phyloP scores from a whole-genome alignment of 2,113 vertebrate species.

The Saccopteryx leptura region DNA sequence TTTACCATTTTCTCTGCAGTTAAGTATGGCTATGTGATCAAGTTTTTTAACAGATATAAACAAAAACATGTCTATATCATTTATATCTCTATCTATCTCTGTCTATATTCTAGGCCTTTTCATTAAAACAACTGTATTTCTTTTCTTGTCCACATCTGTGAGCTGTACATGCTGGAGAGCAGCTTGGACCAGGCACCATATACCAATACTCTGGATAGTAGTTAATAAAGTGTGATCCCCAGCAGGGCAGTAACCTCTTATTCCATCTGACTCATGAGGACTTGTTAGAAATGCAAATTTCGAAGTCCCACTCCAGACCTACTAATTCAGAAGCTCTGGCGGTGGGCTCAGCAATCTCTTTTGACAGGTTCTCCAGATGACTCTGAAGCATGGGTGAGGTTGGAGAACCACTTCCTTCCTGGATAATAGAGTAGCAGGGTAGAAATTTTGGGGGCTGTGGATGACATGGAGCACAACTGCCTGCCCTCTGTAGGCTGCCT shows the following conservation, averaged over 20 bases:
- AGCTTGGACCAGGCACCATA: background rate
- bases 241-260: background rate
- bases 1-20: background rate
- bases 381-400: background rate
- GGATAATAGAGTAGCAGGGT: background rate
- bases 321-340: background rate
- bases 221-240: background rate
- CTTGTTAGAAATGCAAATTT: background rate
- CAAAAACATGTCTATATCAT: background rate
- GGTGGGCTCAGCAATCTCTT: background rate
- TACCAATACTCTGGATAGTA: background rate
- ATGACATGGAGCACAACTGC: background rate
- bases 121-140: background rate
- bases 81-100: background rate
- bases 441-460: background rate
- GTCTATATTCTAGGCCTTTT: background rate
- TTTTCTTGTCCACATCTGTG: background rate
- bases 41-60: background rate
- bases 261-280: background rate
- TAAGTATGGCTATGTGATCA: slow-evolving; percentile 1
- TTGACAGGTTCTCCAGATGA: background rate
- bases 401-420: background rate
- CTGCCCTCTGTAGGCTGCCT: background rate
- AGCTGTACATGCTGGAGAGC: background rate
- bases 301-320: background rate